Evolutionary conservation across 2,113 vertebrate species (phyloP), one percentile per base, ranked within the genome.

Genomic region (Orycteropus afer): DNA sequence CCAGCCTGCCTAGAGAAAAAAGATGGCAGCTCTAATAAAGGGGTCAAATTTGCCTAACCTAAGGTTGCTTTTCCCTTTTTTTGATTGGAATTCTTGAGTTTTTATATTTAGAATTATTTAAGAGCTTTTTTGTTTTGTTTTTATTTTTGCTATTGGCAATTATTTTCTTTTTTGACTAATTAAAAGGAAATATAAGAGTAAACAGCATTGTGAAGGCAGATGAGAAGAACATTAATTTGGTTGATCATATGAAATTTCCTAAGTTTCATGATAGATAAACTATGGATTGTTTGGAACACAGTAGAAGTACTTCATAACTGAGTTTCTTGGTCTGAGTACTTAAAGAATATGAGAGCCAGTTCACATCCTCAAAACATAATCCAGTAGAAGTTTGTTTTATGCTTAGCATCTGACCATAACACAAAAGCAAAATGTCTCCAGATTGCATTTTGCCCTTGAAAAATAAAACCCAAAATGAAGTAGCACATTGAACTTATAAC

Each of bases 391-490:
- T 40, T 74, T 94, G 9, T 57, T 45, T 63, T 47, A 22, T 83
- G 23, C 37, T 78, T 85, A 82, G 23, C 22, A 61, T 53, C 34
- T 90, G 79, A 67, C 84, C 67, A 29, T 0, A 0, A 17, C 84
- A 0, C 92, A 59, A 90, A 91, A 90, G 65, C 29, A 81, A 27
- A 77, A 20, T 89, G 51, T 83, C 51, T 20, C 88, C 45, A 18
- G 45, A 91, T 88, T 92, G 81, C 47, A 95, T 91, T 82, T 76
- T 91, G 69, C 88, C 76, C 83, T 88, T 79, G 55, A 69, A 88
- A 93, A 88, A 32, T 71, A 25, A 86, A 91, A 77, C 63, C 76
- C 73, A 57, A 74, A 90, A 71, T 91, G 69, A 90, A 29, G 12
- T 63, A 71, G 32, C 51, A 3, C 27, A 27, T 2, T 67, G 91